These are phyloP conservation scores for Chalcis sispes DNA, from an alignment of 2,888 invertebrate species.

Conservation along the genomic window DNA sequence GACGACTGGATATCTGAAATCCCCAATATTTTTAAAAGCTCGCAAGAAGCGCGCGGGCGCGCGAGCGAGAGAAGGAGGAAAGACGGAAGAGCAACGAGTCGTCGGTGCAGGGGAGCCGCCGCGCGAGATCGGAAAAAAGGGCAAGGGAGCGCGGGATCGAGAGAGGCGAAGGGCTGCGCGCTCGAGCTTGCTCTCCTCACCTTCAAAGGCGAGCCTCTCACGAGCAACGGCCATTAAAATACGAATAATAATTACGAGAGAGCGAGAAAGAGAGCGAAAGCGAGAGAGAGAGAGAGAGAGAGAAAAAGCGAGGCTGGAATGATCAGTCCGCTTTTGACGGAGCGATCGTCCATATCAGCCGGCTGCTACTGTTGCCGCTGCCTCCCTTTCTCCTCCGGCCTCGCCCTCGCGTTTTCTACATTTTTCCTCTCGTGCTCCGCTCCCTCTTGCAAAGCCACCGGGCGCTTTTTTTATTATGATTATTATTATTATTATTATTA, in stretches of 20 bases:
- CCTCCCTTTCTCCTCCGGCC: conserved; percentile 4
- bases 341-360: conserved; percentile 72
- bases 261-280: conserved; percentile 67
- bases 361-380: conserved; percentile 41
- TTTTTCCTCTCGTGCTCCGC: conserved; percentile 38
- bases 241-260: conserved; percentile 76
- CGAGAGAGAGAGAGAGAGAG: conserved; percentile 66
- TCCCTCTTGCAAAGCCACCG: conserved; percentile 51
- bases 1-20: conserved; percentile 74
- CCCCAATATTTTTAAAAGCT: conserved; percentile 77
- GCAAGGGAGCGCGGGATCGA: conserved; percentile 39
- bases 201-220: conserved; percentile 71
- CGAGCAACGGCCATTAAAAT: conserved; percentile 73
- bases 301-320: conserved; percentile 74
- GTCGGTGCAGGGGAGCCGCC: too few species aligned
- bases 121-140: conserved; percentile 44
- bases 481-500: conserved; percentile 47
- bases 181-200: conserved; percentile 66
- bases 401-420: conserved; percentile 2
- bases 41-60: conserved; percentile 58
- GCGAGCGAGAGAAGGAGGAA: conserved; percentile 35
- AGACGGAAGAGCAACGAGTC: conserved; percentile 56
- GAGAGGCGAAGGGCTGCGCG: conserved; percentile 59
- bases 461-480: conserved; percentile 33
- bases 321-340: conserved; percentile 68